Evolutionary conservation across 2,888 invertebrate genomes (phyloP).

Genomic region (Lapara coniferarum): DNA sequence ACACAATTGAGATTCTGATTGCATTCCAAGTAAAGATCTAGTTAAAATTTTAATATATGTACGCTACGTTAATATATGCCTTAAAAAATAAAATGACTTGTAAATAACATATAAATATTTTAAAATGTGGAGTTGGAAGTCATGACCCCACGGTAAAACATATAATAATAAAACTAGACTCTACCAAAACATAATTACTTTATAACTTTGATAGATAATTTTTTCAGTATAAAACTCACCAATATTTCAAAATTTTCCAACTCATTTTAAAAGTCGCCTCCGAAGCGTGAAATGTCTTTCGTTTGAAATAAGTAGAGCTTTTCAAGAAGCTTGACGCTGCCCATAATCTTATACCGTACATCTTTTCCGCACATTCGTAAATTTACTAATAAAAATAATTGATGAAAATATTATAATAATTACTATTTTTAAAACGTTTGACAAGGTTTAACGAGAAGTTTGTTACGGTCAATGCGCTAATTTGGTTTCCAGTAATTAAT

Average conservation of each 20-base stretch:
- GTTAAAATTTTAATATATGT: too few species aligned
- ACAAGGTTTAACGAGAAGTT: constrained; percentile 58
- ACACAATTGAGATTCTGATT: too few species aligned
- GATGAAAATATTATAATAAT: not conserved
- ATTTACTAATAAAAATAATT: not conserved
- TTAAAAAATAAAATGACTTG: too few species aligned
- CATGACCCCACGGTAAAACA: too few species aligned
- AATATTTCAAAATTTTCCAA: constrained; percentile 53
- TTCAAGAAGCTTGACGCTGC: constrained; percentile 36
- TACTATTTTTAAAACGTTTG: constrained; percentile 3
- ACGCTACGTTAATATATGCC: too few species aligned
- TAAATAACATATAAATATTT: too few species aligned
- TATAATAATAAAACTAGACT: not conserved
- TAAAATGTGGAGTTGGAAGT: too few species aligned
- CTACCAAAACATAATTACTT: not conserved
- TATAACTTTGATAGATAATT: not conserved
- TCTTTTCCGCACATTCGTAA: constrained; percentile 38
- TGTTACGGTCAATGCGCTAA: constrained; percentile 69
- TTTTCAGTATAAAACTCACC: constrained; percentile 30
- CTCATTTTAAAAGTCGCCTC: constrained; percentile 50
- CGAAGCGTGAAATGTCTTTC: constrained; percentile 52
- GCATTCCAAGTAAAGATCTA: too few species aligned
- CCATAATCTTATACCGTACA: constrained; percentile 41
- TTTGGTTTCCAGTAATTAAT: constrained; percentile 76
- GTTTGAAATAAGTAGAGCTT: constrained; percentile 51